Percentiles rank a stretch among this genome's conserved stretches.
phyloP scores from a whole-genome alignment of 2,888 invertebrate species.

The Orchestes rusci region DNA sequence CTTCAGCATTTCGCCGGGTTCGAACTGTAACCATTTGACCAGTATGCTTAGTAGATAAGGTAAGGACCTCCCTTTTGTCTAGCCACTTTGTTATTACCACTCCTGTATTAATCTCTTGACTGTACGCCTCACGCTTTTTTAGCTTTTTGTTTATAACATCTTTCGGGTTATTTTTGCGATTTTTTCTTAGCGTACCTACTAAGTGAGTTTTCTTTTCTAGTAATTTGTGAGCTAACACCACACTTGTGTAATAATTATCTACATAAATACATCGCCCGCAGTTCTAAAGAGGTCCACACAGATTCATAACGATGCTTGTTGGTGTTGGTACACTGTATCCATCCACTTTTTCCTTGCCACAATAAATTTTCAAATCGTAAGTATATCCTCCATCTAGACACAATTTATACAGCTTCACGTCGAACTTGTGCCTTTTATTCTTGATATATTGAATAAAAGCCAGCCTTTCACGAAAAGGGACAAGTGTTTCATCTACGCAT shows the following conservation, averaged over 20 bases:
- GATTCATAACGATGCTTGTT: slow-evolving; percentile 23
- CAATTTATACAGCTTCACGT: slow-evolving; percentile 24
- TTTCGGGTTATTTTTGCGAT: slow-evolving; percentile 30
- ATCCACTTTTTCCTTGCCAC: slow-evolving; percentile 18
- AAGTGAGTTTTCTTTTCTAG: slow-evolving; percentile 29
- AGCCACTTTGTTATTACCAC: slow-evolving; percentile 10
- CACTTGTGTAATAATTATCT: slow-evolving; percentile 20
- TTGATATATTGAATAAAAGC: slow-evolving; percentile 27
- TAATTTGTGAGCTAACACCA: slow-evolving; percentile 22
- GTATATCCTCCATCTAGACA: slow-evolving; percentile 24
- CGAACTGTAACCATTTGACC: slow-evolving; percentile 1
- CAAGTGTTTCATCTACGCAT: slow-evolving; percentile 26
- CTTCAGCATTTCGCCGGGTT: background rate
- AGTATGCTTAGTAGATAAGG: slow-evolving; percentile 4
- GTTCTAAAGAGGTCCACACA: slow-evolving; percentile 22
- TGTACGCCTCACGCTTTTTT: slow-evolving; percentile 19
- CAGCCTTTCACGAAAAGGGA: slow-evolving; percentile 21
- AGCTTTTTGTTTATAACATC: slow-evolving; percentile 27
- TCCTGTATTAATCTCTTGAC: slow-evolving; percentile 10
- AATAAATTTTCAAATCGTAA: slow-evolving; percentile 24
- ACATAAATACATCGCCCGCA: slow-evolving; percentile 11
- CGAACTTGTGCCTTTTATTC: slow-evolving; percentile 27
- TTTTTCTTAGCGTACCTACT: slow-evolving; percentile 31
- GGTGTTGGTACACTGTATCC: slow-evolving; percentile 17
- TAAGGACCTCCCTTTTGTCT: slow-evolving; percentile 10